phyloP scores from a whole-genome alignment of 37 sponge, comb jelly and placozoan genomes.

The Eunapius fragilis region DNA sequence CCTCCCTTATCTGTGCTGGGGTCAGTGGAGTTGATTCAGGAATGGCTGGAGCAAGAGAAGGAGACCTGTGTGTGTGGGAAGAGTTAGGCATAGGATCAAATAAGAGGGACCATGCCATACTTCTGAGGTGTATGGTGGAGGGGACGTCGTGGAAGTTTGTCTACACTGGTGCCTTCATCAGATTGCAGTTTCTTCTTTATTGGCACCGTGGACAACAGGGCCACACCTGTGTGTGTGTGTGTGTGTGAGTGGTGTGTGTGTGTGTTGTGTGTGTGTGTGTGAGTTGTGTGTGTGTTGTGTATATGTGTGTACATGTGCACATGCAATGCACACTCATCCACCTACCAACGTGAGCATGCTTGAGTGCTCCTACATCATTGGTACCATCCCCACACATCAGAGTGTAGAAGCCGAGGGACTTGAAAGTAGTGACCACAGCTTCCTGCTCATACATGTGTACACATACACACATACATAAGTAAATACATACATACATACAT shows the following conservation, averaged over 20 bases:
- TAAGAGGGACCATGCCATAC: not conserved
- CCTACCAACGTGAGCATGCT: slow-evolving; percentile 97
- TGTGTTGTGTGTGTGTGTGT: no score
- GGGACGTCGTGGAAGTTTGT: not conserved
- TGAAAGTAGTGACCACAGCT: slow-evolving; percentile 74
- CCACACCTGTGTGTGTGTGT: slow-evolving; percentile 22
- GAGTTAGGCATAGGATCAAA: not conserved
- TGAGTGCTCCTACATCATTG: slow-evolving; percentile 98
- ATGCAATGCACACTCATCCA: not conserved
- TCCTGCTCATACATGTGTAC: slow-evolving; percentile 35
- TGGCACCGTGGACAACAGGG: slow-evolving; percentile 49
- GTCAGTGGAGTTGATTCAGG: slow-evolving; percentile 7
- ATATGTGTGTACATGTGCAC: no score
- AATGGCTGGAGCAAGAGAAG: not conserved
- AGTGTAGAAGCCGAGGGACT: slow-evolving; percentile 74
- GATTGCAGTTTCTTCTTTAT: slow-evolving; percentile 4
- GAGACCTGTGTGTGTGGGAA: not conserved
- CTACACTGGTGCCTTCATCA: not conserved
- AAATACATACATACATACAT: no score
- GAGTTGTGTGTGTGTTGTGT: no score
- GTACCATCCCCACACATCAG: slow-evolving; percentile 99
- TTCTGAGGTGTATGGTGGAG: slow-evolving; percentile 23
- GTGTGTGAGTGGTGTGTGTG: no score
- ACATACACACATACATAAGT: not conserved
- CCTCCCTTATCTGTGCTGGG: slow-evolving; percentile 36